Evolutionary conservation across 2,888 invertebrate genomes (phyloP).

Genomic region (Xestia sexstrigata): DNA sequence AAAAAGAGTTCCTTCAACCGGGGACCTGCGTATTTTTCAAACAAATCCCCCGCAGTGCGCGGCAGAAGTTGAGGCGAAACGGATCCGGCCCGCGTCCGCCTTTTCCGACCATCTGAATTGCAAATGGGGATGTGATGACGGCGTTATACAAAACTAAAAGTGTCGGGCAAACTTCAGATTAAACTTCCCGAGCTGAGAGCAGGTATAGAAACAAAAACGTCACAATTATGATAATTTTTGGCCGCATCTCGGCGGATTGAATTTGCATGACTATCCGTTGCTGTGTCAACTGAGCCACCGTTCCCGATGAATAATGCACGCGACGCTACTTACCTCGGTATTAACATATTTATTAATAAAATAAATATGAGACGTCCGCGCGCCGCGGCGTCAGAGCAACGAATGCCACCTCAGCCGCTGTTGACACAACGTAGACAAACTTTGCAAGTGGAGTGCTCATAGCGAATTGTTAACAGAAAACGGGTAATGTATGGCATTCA

Average conservation of each 20-base stretch:
- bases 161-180: constrained; percentile 90
- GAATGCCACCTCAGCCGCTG: constrained; percentile 77
- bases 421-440: constrained; percentile 84
- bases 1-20: constrained; percentile 75
- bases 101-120: constrained; percentile 90
- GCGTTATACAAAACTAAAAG: constrained; percentile 89
- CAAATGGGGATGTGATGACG: constrained; percentile 88
- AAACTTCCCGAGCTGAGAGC: constrained; percentile 83
- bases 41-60: constrained; percentile 80
- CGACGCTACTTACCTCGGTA: constrained; percentile 87
- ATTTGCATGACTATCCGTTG: constrained; percentile 90
- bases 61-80: constrained; percentile 83
- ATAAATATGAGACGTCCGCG: constrained; percentile 88
- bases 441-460: constrained; percentile 79
- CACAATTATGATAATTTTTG: constrained; percentile 90
- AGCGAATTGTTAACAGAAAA: constrained; percentile 85
- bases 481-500: constrained; percentile 89
- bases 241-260: constrained; percentile 89
- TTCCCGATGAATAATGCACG: constrained; percentile 88
- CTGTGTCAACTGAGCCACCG: constrained; percentile 89
- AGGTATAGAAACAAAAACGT: constrained; percentile 90
- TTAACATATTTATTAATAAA: constrained; percentile 91
- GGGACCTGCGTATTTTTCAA: constrained; percentile 86
- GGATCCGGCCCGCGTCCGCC: constrained; percentile 80
- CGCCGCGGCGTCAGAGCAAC: constrained; percentile 70